Base-by-base conservation (phyloP, 2,113 vertebrate genomes). In the Charadrius vociferus region DNA sequence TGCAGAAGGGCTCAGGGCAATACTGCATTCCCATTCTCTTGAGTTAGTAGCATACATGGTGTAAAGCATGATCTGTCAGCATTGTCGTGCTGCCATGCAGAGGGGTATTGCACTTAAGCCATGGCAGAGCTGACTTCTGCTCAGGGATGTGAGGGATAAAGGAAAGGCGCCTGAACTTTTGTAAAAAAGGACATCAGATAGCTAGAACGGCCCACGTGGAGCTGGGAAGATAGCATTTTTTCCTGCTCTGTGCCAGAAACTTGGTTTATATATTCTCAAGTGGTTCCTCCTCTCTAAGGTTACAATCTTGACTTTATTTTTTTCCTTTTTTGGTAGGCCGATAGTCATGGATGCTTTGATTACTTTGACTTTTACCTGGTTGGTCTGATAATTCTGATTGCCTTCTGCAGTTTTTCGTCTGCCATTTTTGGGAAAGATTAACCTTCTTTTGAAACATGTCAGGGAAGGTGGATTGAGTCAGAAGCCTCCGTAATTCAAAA, bases 31-130 rank as follows among this genome's bases (percentile, higher is more conserved):
- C 26, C 4, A 0, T 77, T 85, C 29, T 45, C 67, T 62, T 1
- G 1, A 24, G 58, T 43, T 41, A 39, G 67, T 23, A 22, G 70
- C 18, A 3, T n/a, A 4, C 23, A 1, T 6, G 32, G 65, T 27
- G 68, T 2, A 2, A 61, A 62, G 49, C 1, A 1, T 56, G 17
- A n/a, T 72, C 85, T 47, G n/a, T 62, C 24, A 41, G 65, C 5
- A 0, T 23, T 43, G 62, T 36, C 1, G 0, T 80, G 52, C 47
- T 91, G 59, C 74, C 0, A 4, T 66, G 39, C n/a, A 43, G 37
- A 14, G 29, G 17, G 19, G 6, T 36, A 3, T 24, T 58, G 61
- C 59, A 11, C 53, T 41, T 59, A 37, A 82, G 8, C 55, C 1
- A 2, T 37, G n/a, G 5, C 39, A n/a, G 66, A 53, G 61, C 37